Conservation (phyloP, 2,888 invertebrate genomes). For the Coenonympha arcania region DNA sequence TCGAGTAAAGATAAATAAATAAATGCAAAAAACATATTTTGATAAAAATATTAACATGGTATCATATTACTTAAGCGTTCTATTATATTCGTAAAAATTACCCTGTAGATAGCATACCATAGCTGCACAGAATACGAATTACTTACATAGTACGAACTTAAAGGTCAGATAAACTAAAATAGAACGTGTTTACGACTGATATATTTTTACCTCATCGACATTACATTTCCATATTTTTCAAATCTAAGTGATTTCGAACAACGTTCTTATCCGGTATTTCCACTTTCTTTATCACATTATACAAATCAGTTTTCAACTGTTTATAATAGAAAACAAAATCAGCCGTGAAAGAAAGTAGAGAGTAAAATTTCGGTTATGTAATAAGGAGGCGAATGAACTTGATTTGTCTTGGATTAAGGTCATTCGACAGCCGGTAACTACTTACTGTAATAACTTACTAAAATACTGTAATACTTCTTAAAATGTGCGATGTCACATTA, state of each 20-base stretch:
- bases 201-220: conserved; percentile 32
- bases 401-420: conserved; percentile 43
- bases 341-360: conserved; percentile 10
- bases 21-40: too few species aligned
- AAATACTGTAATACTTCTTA: too few species aligned
- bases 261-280: not conserved
- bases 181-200: not conserved
- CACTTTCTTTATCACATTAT: not conserved
- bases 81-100: too few species aligned
- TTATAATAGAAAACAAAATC: not conserved
- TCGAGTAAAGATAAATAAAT: too few species aligned
- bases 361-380: not conserved
- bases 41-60: too few species aligned
- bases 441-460: too few species aligned
- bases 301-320: not conserved
- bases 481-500: too few species aligned
- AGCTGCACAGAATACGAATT: too few species aligned
- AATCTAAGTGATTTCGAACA: not conserved
- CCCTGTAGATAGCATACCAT: too few species aligned
- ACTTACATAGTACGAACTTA: not conserved
- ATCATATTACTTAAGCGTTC: too few species aligned
- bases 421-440: too few species aligned
- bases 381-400: not conserved
- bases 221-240: conserved; percentile 30
- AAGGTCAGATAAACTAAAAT: not conserved